These are phyloP conservation scores for Rhorus exstirpatorius DNA, from an alignment of 2,888 invertebrate genomes.

Conservation along the genomic window DNA sequence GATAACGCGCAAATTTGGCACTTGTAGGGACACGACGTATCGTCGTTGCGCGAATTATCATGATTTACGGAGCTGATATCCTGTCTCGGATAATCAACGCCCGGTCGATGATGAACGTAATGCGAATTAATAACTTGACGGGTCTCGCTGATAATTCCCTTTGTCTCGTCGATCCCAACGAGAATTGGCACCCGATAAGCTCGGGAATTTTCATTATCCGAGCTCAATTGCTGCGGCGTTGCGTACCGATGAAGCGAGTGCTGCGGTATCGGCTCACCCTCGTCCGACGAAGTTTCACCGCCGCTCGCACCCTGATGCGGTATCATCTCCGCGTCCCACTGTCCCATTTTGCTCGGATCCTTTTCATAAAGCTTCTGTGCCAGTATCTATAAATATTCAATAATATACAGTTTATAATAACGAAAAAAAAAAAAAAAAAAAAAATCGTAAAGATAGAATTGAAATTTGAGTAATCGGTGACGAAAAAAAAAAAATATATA, in stretches of 20 bases:
- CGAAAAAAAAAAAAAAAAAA: no score
- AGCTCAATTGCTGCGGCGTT: slow-evolving; percentile 62
- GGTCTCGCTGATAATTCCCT: slow-evolving; percentile 61
- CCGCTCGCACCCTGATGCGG: slow-evolving; percentile 84
- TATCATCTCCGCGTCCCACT: slow-evolving; percentile 87
- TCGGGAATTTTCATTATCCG: slow-evolving; percentile 75
- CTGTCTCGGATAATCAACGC: slow-evolving; percentile 69
- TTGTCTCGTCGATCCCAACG: slow-evolving; percentile 77
- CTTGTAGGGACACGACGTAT: slow-evolving; percentile 76
- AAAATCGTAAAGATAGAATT: no score
- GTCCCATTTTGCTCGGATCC: slow-evolving; percentile 92
- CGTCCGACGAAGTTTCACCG: slow-evolving; percentile 88
- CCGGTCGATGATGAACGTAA: slow-evolving; percentile 72
- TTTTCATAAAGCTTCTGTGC: slow-evolving; percentile 94
- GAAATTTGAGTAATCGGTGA: no score
- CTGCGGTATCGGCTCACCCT: slow-evolving; percentile 84
- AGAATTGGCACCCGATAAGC: slow-evolving; percentile 80
- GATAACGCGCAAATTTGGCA: slow-evolving; percentile 81
- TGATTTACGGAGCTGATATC: slow-evolving; percentile 59
- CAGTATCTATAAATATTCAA: slow-evolving; percentile 88
- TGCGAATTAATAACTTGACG: slow-evolving; percentile 72
- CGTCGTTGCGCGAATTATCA: slow-evolving; percentile 65
- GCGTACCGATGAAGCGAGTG: slow-evolving; percentile 77
- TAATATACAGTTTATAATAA: no score
- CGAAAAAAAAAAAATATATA: no score